These are phyloP conservation scores for Pteruthius melanotis DNA, from an alignment of 2,113 vertebrate genomes.

Conservation along the genomic window DNA sequence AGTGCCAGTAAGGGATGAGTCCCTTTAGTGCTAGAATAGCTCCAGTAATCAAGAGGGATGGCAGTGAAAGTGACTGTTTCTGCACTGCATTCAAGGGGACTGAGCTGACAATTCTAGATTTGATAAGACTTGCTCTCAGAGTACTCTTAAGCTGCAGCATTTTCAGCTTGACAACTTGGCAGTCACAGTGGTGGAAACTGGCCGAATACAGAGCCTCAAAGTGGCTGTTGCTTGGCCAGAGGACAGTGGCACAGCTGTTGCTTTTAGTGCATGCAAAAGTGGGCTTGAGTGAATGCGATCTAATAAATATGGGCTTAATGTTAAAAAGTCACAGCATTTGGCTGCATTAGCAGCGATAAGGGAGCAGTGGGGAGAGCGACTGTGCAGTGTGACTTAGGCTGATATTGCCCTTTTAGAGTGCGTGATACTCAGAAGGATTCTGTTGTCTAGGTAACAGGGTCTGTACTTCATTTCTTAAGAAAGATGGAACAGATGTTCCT, in stretches of 20 bases:
- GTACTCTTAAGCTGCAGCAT: not conserved
- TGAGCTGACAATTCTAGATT: not conserved
- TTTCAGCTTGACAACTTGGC: not conserved
- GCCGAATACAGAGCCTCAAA: not conserved
- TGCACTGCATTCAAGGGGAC: not conserved
- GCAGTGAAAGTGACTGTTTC: not conserved
- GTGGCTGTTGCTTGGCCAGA: not conserved
- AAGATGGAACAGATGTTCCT: conserved; percentile 61
- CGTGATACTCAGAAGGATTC: conserved; percentile 29
- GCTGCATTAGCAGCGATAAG: rapidly evolving
- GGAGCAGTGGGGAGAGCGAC: rapidly evolving
- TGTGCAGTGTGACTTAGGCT: not conserved
- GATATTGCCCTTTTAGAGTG: not conserved
- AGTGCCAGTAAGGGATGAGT: not conserved
- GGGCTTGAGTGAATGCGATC: not conserved
- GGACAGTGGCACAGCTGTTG: not conserved
- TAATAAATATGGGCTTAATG: not conserved
- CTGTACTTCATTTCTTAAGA: conserved; percentile 28
- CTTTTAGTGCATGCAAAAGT: not conserved
- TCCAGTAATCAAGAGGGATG: not conserved
- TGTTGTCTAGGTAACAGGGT: conserved; percentile 63
- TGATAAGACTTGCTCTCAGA: not conserved
- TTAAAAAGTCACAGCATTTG: not conserved
- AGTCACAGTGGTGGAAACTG: not conserved
- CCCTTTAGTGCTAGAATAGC: not conserved